Base-by-base conservation (phyloP, 2,797 vertebrate species). In the Gastrophryne carolinensis region DNA sequence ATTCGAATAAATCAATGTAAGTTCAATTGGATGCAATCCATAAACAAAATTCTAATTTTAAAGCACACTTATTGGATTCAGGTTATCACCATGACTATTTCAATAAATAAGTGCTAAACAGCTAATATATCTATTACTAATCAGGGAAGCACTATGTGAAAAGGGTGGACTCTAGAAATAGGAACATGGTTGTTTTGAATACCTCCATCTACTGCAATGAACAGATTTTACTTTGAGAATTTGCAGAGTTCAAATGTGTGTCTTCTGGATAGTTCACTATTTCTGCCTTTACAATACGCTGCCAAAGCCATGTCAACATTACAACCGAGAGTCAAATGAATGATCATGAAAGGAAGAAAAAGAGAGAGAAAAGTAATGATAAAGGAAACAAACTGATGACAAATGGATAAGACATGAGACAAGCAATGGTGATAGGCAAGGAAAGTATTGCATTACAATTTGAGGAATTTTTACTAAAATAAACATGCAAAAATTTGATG, bases 191-290 rank as follows among this genome's bases (percentile, higher is more conserved):
- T 53, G 30, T 49, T 13, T 35, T 4, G 10, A 85, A 86, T 90
- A 90, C 89, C 89, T 91, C 86, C 58, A 81, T 82, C 92, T 97
- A 98, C 69, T 98, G 96, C 83, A 98, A 84, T 84, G 87, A 93
- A 89, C 95, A 99, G 89, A 96, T 85, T 93, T 94, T 96, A 91
- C 96, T 98, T 89, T 95, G 93, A 85, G 75, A 82, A 87, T 80
- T 90, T 52, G 93, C 90, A 81, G 85, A 84, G 83, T 73, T 88
- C 85, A 84, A 85, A 37, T 89, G 91, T 79, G 88, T 91, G 87
- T 98, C 95, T 88, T 98, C 95, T 21, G 91, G 93, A 84, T 96
- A 97, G 87, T 94, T 89, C 91, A 98, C 95, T 94, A 98, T 89
- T 89, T 94, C 93, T 83, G 96, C 95, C 90, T 95, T 96, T 87